Conservation (phyloP, 1,140 invertebrate genomes). For the Diachasmimorpha longicaudata region DNA sequence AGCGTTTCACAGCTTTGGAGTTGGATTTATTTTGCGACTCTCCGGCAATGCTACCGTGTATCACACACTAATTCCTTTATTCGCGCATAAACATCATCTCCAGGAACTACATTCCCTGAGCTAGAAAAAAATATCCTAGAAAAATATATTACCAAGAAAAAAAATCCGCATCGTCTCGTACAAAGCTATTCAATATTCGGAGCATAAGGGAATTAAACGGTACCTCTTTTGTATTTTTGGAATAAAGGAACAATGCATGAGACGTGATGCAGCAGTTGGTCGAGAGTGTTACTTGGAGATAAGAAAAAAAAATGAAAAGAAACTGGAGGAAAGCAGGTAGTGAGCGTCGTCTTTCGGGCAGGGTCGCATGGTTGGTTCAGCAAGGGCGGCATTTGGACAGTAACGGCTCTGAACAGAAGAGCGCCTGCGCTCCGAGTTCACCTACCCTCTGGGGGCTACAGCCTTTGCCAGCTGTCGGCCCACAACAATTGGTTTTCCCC, state of each 20-base stretch:
- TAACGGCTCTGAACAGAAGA: constrained; percentile 2
- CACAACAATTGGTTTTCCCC: constrained; percentile 9
- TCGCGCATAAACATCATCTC: no score
- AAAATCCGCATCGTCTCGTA: no score
- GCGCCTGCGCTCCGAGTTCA: constrained; percentile 15
- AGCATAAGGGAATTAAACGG: background rate
- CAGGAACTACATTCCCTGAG: no score
- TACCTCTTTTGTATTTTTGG: constrained; percentile 20
- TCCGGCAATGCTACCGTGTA: no score
- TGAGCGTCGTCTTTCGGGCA: background rate
- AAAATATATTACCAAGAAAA: background rate
- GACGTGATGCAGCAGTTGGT: background rate
- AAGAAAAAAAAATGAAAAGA: background rate
- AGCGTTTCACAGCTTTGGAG: no score
- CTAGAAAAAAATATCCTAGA: background rate
- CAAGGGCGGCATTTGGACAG: constrained; percentile 15
- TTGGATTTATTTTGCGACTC: no score
- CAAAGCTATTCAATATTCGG: background rate
- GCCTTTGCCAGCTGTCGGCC: constrained; percentile 18
- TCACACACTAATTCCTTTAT: no score
- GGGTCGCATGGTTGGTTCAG: constrained; percentile 2
- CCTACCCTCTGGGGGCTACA: constrained; percentile 1
- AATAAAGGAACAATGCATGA: background rate
- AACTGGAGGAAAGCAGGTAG: constrained; percentile 8
- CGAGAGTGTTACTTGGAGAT: background rate